Conservation (phyloP, 2,888 invertebrate species). For the Leptarthrus brevirostris region DNA sequence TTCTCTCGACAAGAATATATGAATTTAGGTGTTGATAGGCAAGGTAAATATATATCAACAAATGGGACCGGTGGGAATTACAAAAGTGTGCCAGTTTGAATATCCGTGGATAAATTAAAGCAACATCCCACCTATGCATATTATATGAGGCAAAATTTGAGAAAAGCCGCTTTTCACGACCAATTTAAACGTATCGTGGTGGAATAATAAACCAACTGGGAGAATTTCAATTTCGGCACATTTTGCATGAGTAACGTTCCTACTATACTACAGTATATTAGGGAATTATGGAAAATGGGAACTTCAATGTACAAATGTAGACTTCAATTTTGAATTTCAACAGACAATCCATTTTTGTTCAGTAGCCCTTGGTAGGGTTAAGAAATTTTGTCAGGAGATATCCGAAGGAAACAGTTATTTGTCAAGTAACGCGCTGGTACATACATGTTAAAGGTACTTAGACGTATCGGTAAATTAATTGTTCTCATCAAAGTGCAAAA, state of each 20-base stretch:
- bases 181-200: neutral
- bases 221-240: neutral
- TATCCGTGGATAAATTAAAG: neutral
- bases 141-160: neutral
- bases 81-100: neutral
- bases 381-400: too few species aligned
- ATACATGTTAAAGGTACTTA: too few species aligned
- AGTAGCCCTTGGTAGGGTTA: too few species aligned
- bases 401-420: too few species aligned
- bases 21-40: constrained; percentile 17
- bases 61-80: constrained; percentile 22
- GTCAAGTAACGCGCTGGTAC: too few species aligned
- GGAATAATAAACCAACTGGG: neutral
- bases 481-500: too few species aligned
- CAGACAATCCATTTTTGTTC: too few species aligned
- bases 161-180: neutral
- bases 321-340: too few species aligned
- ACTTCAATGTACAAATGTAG: too few species aligned
- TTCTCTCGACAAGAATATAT: constrained; percentile 23
- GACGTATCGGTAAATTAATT: too few species aligned
- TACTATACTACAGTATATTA: too few species aligned
- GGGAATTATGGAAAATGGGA: too few species aligned
- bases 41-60: neutral
- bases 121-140: neutral
- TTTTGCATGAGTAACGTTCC: neutral